Conservation (phyloP, 1,140 invertebrate species). For the Drosophila tropicalis region DNA sequence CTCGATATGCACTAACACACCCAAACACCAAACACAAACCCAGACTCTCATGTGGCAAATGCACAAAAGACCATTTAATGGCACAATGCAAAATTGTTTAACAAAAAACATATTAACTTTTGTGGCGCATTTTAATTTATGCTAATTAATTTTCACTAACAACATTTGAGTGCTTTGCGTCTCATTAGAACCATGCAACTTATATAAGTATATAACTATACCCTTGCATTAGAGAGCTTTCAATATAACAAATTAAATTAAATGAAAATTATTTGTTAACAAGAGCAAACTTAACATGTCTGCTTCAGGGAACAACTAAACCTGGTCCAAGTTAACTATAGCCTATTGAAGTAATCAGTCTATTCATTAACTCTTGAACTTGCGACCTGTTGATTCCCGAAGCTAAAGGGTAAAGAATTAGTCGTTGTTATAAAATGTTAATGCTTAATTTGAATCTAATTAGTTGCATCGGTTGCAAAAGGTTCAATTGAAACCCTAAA, state of each 20-base stretch:
- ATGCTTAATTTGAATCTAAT: no score
- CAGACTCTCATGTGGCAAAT: background rate
- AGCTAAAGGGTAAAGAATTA: no score
- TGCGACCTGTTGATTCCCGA: no score
- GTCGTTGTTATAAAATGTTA: no score
- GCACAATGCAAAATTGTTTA: slow-evolving; percentile 49
- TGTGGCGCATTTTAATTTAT: slow-evolving; percentile 67
- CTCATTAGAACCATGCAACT: slow-evolving; percentile 14
- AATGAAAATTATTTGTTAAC: no score
- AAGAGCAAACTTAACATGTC: no score
- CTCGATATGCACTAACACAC: background rate
- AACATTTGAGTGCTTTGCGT: slow-evolving; percentile 52
- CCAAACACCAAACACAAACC: background rate
- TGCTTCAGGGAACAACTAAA: no score
- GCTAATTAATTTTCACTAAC: slow-evolving; percentile 76
- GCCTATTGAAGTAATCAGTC: no score
- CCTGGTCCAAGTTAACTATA: no score
- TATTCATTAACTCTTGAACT: no score
- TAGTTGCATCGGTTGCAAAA: no score
- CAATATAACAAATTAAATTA: no score
- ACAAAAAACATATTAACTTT: slow-evolving; percentile 56
- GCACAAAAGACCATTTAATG: slow-evolving; percentile 10
- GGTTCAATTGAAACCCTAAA: background rate
- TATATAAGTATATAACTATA: slow-evolving; percentile 7
- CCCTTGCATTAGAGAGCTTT: background rate